Evolutionary conservation across 2,888 invertebrate genomes (phyloP).

Genomic region (Pherbina coryleti): DNA sequence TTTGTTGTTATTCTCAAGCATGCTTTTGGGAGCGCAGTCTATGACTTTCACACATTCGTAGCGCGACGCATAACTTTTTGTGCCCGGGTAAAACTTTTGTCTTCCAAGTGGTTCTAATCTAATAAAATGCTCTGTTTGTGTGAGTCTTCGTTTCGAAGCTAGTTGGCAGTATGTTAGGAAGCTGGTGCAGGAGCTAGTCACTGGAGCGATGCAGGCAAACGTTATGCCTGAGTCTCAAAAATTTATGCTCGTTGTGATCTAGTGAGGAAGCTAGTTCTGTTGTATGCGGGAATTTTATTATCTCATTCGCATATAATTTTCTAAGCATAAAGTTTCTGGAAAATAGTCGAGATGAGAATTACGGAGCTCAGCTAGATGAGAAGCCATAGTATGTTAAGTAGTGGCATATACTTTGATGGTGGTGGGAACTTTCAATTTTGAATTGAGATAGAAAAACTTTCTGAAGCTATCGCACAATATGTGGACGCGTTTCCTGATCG

Average conservation of each 20-base stretch:
- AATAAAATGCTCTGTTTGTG: conserved; percentile 62
- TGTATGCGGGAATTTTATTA: conserved; percentile 37
- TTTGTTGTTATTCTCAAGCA: conserved; percentile 1
- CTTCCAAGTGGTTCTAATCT: conserved; percentile 57
- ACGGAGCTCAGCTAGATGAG: not conserved
- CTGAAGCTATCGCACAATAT: too few relatives aligned
- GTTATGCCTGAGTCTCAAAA: not conserved
- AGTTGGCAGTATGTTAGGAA: not conserved
- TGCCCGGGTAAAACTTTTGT: conserved; percentile 38
- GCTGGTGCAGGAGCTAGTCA: not conserved
- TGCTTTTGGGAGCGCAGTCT: conserved; percentile 22
- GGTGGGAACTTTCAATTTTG: too few relatives aligned
- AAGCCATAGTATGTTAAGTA: not conserved
- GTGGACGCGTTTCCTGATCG: too few relatives aligned
- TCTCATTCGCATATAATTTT: conserved; percentile 37
- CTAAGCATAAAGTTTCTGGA: not conserved
- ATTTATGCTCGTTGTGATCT: conserved; percentile 15
- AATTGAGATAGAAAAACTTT: too few relatives aligned
- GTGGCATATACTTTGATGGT: too few relatives aligned
- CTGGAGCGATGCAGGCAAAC: not conserved
- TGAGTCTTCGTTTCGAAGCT: conserved; percentile 44
- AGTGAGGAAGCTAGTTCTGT: conserved; percentile 2
- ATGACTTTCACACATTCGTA: not conserved
- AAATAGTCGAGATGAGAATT: not conserved
- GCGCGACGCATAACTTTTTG: conserved; percentile 4